Evolutionary conservation across 1,140 invertebrate species (phyloP), one percentile per base, ranked within the genome.

Genomic region (Caenorhabditis latens): DNA sequence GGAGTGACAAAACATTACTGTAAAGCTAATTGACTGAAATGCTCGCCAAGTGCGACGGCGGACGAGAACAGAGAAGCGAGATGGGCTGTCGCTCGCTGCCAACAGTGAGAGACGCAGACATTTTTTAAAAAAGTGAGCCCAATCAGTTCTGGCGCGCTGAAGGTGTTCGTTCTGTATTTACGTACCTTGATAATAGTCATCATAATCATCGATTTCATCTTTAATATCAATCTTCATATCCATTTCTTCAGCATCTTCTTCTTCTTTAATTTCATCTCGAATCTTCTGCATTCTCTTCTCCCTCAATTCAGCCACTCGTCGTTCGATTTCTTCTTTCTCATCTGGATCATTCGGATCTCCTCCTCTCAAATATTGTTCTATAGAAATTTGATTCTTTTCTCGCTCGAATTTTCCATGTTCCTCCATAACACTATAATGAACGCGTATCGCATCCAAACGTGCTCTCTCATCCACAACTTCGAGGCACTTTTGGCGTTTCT

Each of bases 301-400:
- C 13, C 46, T 79, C 0, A 16, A 71, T 19, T 50, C 46, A n/a
- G 24, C 42, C 0, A 71, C 4, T 7, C 16, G n/a, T 13, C 53
- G n/a, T 11, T 43, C n/a, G 4, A 24, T 24, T 14, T 79, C 46
- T 40, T 50, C 40, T 11, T 53, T 50, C 9, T 19, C 21, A 53
- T 50, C 46, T 11, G 16, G 21, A 14, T 63, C 71, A 14, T 79
- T 9, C 19, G 65, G 65, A 65, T 46, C 42, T n/a, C 65, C 42
- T n/a, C 50, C 50, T 53, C 7, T 50, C 46, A 79, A 24, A 50
- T 53, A 79, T 53, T n/a, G n/a, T 53, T 50, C 71, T 6, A 79
- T 79, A 9, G 46, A 40, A 4, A 50, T 24, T 24, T 53, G 71
- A 79, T 79, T 79, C 71, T 79, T 79, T 24, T 48, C 46, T 14